Percentiles rank a stretch among this genome's conserved stretches.
Evolutionary conservation across 2,797 vertebrate genomes (phyloP).

Genomic region (Odontamblyopus lacepedii): DNA sequence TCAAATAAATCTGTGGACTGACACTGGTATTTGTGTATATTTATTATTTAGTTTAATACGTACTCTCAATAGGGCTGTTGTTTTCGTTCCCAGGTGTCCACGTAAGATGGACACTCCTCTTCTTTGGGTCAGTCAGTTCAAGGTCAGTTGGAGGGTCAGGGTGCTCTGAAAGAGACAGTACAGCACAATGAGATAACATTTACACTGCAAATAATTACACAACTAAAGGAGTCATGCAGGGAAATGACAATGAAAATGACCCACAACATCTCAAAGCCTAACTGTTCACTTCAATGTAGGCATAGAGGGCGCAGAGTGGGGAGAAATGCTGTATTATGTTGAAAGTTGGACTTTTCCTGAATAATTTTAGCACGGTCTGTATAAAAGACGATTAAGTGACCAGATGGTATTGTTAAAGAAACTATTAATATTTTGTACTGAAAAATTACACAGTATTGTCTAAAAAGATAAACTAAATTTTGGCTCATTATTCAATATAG

Average conservation of each 20-base stretch:
- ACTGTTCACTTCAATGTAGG: background rate
- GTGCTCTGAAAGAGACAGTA: conserved; percentile 75
- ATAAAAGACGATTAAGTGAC: too few species aligned
- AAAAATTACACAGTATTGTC: too few species aligned
- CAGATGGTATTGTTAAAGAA: too few species aligned
- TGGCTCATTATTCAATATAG: too few species aligned
- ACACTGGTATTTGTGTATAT: background rate
- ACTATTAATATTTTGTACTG: too few species aligned
- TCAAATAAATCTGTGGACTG: background rate
- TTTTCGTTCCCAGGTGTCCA: conserved; percentile 95
- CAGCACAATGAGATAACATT: conserved; percentile 16
- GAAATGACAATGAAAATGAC: background rate
- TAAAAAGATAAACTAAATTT: too few species aligned
- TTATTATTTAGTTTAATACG: conserved; percentile 26
- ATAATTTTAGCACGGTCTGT: too few species aligned
- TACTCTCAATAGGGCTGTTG: conserved; percentile 92
- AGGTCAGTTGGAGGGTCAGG: conserved; percentile 93
- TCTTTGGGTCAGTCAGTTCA: conserved; percentile 88
- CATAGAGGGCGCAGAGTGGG: background rate
- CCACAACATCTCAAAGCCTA: background rate
- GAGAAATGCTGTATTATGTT: background rate
- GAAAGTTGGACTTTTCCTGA: too few species aligned
- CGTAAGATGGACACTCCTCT: conserved; percentile 88
- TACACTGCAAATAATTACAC: conserved; percentile 7
- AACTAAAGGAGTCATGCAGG: conserved; percentile 31